Base-by-base conservation (phyloP, 2,113 vertebrate genomes). In the Dissostichus mawsoni region DNA sequence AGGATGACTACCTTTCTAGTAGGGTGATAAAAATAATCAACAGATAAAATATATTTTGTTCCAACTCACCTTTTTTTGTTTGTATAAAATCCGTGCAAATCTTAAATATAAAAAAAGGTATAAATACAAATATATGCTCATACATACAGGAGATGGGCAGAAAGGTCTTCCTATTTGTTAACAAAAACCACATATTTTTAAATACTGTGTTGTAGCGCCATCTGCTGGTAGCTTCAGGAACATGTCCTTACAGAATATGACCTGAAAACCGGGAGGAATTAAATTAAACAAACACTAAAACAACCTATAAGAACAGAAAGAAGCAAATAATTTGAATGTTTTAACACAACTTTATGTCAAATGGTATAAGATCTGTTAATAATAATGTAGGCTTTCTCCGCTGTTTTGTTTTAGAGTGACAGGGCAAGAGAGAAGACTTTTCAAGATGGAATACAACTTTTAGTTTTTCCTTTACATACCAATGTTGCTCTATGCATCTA, bases 181-280 rank as follows among this genome's bases (percentile, higher is more conserved):
- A 41, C 5, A 41, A 41, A 41, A 41, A 41, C 36, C 36, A 8
- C 36, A 1, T 41, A 0, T 41, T 41, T 41, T 5, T 41, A 41
- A 41, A 2, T 13, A 17, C 17, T 80, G 61, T 80, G 53, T 68
- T 77, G 51, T 45, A 51, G 76, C 79, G 52, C 63, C 84, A 68
- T 80, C 89, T 90, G 65, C 62, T 62, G 87, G 67, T 52, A 4
- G 17, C 1, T 11, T 65, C 0, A 0, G 10, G 56, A 2, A 64
- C n/a, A 33, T 5, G 12, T 6, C 52, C 12, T 44, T 41, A 17
- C 16, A 36, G 0, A 47, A 5, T 44, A 33, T 25, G 20, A 80
- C 50, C 33, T 55, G 3, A 63, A 41, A 33, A 41, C 14, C 59
- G 64, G 11, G 2, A 52, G 6, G 2, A 61, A 69, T 41, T 8